Base-by-base conservation (phyloP, 2,797 vertebrate genomes). In the Aplochiton taeniatus region DNA sequence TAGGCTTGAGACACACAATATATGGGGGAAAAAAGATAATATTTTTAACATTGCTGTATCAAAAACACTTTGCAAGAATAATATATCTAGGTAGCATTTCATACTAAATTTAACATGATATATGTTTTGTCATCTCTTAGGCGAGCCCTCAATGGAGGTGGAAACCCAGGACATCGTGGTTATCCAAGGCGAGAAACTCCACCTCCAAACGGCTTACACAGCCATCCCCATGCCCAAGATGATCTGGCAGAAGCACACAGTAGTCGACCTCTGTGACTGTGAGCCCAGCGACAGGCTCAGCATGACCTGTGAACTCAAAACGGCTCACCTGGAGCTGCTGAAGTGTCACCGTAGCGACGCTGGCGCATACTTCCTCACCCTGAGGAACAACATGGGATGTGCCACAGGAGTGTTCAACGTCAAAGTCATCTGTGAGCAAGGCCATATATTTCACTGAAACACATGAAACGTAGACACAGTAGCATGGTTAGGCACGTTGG, bases 141-240 rank as follows among this genome's bases (percentile, higher is more conserved):
- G 96, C 70, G 93, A 92, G 70, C 97, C 98, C 77, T 95, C 93
- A 48, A 90, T 99, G 82, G 93, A 97, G 69, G 51, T 98, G 65
- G 87, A 96, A 72, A 90, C 92, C 14, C 89, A 93, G 60, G 96
- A 99, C 18, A 80, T 98, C 78, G 74, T 98, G 52, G 92, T 99
- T 77, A 90, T 98, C 61, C 96, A 97, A 84, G 97, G 95, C 17
- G 95, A 98, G 87, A 99, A 98, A 80, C 81, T 99, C 84, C 92
- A 90, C 77, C 90, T 99, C 48, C 93, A 94, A 55, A 65, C 98
- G 74, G 94, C 96, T 55, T 99, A 98, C 84, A 93, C 89, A 84
- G 96, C 94, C 16, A 97, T 98, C 66, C 98, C 98, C 60, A 91
- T 92, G 1, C 98, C 98, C 67, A 93, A 92, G 54, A 92, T 97